Evolutionary conservation across 2,888 invertebrate genomes (phyloP).

Genomic region (Drosophila hamatofila): DNA sequence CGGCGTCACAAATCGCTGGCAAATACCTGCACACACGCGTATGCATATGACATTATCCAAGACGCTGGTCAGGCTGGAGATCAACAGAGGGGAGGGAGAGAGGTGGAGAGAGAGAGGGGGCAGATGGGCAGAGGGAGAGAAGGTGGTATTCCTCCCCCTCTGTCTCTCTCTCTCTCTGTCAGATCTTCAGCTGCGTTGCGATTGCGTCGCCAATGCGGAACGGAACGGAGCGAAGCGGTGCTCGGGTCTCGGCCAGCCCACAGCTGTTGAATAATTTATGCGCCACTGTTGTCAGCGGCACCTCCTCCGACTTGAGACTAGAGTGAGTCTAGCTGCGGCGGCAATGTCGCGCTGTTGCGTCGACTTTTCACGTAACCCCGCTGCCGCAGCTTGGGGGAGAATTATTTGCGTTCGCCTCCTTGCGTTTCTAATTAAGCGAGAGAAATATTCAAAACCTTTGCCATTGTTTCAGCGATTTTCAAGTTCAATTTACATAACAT

Average conservation of each 20-base stretch:
- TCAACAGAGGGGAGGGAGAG: no score
- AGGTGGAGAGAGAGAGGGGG: no score
- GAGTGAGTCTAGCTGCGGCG: constrained; percentile 14
- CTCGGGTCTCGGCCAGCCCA: constrained; percentile 25
- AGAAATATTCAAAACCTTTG: constrained; percentile 82
- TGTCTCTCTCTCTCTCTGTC: no score
- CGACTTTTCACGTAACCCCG: constrained; percentile 35
- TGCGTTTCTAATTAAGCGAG: constrained; percentile 82
- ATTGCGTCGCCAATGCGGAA: constrained; percentile 76
- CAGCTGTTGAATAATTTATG: constrained; percentile 76
- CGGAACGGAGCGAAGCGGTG: constrained; percentile 31
- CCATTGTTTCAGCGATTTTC: constrained; percentile 79
- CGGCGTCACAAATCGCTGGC: constrained; percentile 62
- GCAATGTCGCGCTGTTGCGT: constrained; percentile 45
- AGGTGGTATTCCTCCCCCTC: no score
- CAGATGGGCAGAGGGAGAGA: no score
- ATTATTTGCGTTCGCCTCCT: constrained; percentile 77
- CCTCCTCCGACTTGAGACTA: constrained; percentile 44
- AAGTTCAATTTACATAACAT: constrained; percentile 80
- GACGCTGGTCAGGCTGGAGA: constrained; percentile 13
- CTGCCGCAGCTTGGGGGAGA: constrained; percentile 42
- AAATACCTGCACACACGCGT: constrained; percentile 61
- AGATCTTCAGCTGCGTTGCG: constrained; percentile 49
- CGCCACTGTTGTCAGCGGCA: constrained; percentile 69
- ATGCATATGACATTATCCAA: constrained; percentile 72